These are phyloP conservation scores for Spodoptera exigua DNA, from an alignment of 2,888 invertebrate genomes.

Conservation along the genomic window DNA sequence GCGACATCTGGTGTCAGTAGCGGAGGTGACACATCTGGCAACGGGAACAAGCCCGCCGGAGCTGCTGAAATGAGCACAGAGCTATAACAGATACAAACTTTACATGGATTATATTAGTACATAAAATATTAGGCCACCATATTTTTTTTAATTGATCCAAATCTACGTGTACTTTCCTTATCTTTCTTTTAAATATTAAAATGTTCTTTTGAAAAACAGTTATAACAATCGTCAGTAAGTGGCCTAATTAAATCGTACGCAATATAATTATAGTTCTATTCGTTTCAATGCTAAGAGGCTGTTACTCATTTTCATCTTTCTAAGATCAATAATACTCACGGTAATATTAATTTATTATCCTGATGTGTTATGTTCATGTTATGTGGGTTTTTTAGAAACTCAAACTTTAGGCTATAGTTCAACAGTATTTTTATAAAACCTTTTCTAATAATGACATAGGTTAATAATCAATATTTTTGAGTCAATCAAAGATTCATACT, in stretches of 20 bases:
- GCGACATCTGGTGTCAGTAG: conserved; percentile 60
- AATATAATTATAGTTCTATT: conserved; percentile 35
- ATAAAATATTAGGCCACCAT: no score
- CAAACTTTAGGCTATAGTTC: conserved; percentile 34
- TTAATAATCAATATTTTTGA: conserved; percentile 28
- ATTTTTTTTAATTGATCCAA: no score
- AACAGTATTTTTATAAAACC: conserved; percentile 52
- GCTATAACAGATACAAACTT: conserved; percentile 76
- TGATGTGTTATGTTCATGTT: conserved; percentile 50
- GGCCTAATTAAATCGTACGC: no score
- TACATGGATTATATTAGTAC: no score
- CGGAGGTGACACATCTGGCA: conserved; percentile 65
- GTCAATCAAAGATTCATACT: conserved; percentile 21
- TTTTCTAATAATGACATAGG: conserved; percentile 36
- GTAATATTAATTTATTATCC: conserved; percentile 50
- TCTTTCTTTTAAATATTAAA: no score
- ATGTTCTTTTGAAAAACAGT: no score
- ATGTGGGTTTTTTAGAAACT: conserved; percentile 37
- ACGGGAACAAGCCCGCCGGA: conserved; percentile 69
- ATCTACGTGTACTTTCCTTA: no score
- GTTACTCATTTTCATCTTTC: conserved; percentile 18
- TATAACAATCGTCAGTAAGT: no score
- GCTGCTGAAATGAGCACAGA: conserved; percentile 92
- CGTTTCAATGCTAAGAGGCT: conserved; percentile 29
- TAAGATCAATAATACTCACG: conserved; percentile 45